Evolutionary conservation across 2,888 invertebrate species (phyloP), one percentile per base, ranked within the genome.

Genomic region (Mimachlamys varia): DNA sequence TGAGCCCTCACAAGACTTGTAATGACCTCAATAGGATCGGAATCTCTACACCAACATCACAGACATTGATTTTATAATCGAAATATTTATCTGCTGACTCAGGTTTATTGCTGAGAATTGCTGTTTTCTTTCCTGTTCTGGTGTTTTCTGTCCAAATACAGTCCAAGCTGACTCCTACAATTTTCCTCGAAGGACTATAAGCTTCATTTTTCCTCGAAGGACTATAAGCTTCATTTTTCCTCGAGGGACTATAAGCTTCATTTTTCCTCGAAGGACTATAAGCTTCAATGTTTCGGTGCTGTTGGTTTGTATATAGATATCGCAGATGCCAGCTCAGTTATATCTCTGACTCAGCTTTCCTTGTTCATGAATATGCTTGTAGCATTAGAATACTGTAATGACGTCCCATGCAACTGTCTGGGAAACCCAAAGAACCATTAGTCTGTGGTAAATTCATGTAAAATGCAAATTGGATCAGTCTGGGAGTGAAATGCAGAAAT

Each of bases 301-400:
- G 12, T 76, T 33, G 62, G 27, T 22, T 22, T 12, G 27, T 76
- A 33, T 15, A 76, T 76, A 13, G 33, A 76, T 76, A 76, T 76
- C 76, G 12, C 33, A 76, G 76, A 76, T 76, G 33, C 27, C 22
- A 12, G 76, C 33, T 76, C 7, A 10, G 22, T 33, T 76, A 15
- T 1, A 7, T 7, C 10, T 62, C 33, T 33, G 76, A 33, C 76
- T 76, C 27, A 27, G 76, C 27, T 33, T 76, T 76, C 33, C 33
- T 22, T 76, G 27, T 33, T 76, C 76, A 76, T 76, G 33, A 76
- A 76, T 76, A 76, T 76, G 33, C 76, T 76, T 76, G 76, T 33
- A 76, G 76, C 76, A 76, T 76, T 76, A 76, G 13, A 76, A 76
- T 76, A 27, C 27, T n/a, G 27, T 27, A 76, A 27, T 76, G 27